Conservation (phyloP, 2,113 vertebrate genomes). For the Scalopus aquaticus region DNA sequence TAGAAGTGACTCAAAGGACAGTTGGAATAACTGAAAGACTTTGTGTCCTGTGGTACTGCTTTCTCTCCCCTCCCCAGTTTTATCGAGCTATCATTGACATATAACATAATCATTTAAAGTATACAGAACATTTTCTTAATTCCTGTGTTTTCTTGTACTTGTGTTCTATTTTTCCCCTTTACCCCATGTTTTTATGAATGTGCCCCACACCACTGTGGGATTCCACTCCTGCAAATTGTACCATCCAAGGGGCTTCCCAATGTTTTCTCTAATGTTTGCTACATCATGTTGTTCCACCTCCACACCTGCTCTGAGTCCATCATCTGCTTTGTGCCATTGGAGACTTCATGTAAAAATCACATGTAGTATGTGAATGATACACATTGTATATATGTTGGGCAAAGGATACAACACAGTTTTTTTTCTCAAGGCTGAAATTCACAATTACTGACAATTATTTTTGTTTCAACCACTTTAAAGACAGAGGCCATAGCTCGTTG, state of each 20-base stretch:
- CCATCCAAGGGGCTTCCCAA: accelerated
- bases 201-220: not conserved
- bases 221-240: not conserved
- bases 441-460: not conserved
- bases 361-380: not conserved
- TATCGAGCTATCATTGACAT: not conserved
- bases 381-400: not conserved
- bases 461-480: not conserved
- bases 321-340: not conserved
- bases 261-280: not conserved
- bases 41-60: not conserved
- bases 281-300: not conserved
- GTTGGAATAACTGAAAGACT: not conserved
- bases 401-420: not conserved
- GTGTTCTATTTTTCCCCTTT: not conserved
- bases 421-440: not conserved
- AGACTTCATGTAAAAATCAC: not conserved
- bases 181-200: too few species aligned
- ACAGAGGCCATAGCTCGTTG: not conserved
- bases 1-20: not conserved
- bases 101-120: not conserved
- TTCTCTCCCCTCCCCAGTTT: not conserved
- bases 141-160: not conserved
- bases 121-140: not conserved
- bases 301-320: not conserved